Conservation (phyloP, 1,140 invertebrate genomes). For the Megalopta genalis region DNA sequence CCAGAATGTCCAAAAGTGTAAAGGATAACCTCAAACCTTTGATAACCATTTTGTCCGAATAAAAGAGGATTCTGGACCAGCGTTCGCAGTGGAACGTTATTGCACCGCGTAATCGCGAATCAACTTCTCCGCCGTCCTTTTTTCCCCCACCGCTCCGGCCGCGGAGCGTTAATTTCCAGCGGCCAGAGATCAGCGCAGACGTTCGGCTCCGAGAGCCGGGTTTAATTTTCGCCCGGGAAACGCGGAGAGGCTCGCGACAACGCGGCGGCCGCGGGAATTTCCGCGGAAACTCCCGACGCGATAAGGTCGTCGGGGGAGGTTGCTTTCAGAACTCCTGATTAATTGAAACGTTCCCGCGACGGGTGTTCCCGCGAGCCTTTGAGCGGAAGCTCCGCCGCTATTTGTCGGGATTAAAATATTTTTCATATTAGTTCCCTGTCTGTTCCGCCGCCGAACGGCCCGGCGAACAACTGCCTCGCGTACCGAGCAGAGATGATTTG, state of each 20-base stretch:
- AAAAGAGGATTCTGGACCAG: too few species aligned
- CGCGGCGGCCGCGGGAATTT: neutral
- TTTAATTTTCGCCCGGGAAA: neutral
- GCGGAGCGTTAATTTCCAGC: constrained; percentile 13
- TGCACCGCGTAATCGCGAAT: constrained; percentile 19
- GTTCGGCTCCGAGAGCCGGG: neutral
- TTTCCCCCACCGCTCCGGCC: neutral
- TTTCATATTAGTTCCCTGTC: neutral
- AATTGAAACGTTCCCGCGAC: constrained; percentile 23
- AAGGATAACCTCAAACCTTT: too few species aligned
- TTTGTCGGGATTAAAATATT: constrained; percentile 11
- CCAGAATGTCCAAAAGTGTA: too few species aligned
- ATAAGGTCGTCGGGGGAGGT: neutral
- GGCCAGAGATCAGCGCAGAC: neutral
- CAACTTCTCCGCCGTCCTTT: neutral
- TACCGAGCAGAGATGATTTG: too few species aligned
- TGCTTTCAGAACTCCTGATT: constrained; percentile 4
- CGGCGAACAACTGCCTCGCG: too few species aligned
- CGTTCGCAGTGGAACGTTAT: constrained; percentile 11
- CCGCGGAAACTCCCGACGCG: neutral
- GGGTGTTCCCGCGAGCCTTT: too few species aligned
- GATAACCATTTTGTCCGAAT: too few species aligned
- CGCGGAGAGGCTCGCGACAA: too few species aligned
- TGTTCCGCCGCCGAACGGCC: neutral
- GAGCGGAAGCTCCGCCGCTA: neutral